Evolutionary conservation across 64 coral and sea anemone species (phyloP), one percentile per base, ranked within the genome.

Genomic region (Actinia equina): DNA sequence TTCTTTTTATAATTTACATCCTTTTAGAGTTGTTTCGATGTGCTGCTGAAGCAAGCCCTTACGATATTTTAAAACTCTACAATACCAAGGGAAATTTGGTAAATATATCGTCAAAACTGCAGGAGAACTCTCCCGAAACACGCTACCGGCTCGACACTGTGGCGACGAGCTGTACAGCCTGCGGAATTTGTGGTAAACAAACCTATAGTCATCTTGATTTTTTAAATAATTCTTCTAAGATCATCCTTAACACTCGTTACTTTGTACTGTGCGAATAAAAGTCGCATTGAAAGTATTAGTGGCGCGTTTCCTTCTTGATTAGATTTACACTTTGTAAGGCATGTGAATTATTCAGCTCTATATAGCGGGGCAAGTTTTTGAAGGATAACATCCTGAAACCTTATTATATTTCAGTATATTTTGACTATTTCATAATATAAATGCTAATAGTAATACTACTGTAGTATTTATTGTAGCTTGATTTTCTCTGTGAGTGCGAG

Each of bases 1-100:
- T 77, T 60, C 43, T 81, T 81, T 22, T 63, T 30, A 8, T 61
- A 22, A 63, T 85, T 43, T 59, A 42, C 59, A 62, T 58, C 22
- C 62, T 86, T 80, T 49, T 51, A 96, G 94, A 96, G 67, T 86
- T 96, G 77, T 96, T 96, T 58, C 91, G 94, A 7, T 90, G 88
- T 80, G 94, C 94, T 4, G 94, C 94, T 15, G 94, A 96, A 88
- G 94, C 94, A 46, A 91, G 94, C 5, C 88, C 94, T 30, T 90
- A 93, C 17, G 94, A 96, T 52, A 96, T 96, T 76, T 62, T 96
- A 69, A 96, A 96, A 91, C 86, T 96, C 22, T 96, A 96, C 81
- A 96, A 96, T 84, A 96, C 74, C 20, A 96, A 93, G 41, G 94
- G 94, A 70, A 96, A 93, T 93, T 89, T 96, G n/a, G 89, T 93